A percentile compares a stretch with the other conserved stretches of the same genome.
phyloP scores from a whole-genome alignment of 2,797 vertebrate species.

The Sebastes kiyomatsui region DNA sequence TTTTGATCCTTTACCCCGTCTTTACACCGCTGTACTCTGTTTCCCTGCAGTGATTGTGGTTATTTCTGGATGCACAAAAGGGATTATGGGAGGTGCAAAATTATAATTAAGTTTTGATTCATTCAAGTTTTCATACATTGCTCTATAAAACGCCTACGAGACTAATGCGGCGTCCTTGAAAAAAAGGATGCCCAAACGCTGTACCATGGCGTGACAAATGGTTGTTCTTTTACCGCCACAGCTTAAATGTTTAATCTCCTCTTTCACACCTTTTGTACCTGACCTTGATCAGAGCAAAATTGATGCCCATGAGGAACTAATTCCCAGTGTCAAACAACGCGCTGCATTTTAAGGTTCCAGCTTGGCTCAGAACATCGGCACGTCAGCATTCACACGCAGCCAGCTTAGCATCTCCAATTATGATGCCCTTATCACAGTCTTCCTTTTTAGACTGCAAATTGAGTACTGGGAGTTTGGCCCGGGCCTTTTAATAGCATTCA shows the following conservation, averaged over 20 bases:
- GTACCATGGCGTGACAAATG: neutral
- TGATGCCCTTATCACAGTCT: slow-evolving; percentile 29
- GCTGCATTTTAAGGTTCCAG: slow-evolving; percentile 44
- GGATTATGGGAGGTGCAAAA: neutral
- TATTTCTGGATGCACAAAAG: neutral
- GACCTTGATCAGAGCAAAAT: slow-evolving; percentile 53
- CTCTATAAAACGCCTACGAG: neutral
- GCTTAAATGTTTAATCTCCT: slow-evolving; percentile 37
- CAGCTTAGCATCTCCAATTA: slow-evolving; percentile 31
- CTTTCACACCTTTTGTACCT: slow-evolving; percentile 43
- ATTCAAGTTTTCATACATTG: neutral
- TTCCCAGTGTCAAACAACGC: slow-evolving; percentile 4
- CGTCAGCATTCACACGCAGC: slow-evolving; percentile 53
- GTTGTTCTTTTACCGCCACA: slow-evolving; percentile 5
- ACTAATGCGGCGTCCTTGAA: neutral
- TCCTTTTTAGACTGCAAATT: slow-evolving; percentile 40
- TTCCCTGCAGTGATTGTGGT: neutral
- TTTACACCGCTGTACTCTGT: neutral
- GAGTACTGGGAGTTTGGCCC: slow-evolving; percentile 10
- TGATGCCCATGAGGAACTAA: slow-evolving; percentile 24
- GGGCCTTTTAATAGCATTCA: slow-evolving; percentile 26
- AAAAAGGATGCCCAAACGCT: neutral
- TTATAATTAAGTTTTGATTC: neutral
- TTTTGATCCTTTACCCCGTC: neutral
- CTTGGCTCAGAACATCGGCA: slow-evolving; percentile 45